phyloP scores from a whole-genome alignment of 2,888 invertebrate genomes.

The Maniola hyperantus region DNA sequence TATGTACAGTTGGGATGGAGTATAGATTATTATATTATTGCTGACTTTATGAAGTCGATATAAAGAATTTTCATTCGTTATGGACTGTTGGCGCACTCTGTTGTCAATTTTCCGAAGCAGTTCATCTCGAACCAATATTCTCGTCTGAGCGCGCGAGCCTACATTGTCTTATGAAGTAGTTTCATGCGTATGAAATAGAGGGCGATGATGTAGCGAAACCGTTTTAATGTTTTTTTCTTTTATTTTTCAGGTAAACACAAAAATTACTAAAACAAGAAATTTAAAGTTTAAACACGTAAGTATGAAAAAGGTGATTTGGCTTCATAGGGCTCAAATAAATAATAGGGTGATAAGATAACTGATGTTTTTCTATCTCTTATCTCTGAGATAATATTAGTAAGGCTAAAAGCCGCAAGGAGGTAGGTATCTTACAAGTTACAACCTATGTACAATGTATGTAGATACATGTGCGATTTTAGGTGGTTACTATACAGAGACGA shows the following conservation, averaged over 20 bases:
- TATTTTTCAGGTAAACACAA: slow-evolving; percentile 29
- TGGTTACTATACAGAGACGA: too few species aligned
- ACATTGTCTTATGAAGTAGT: slow-evolving; percentile 18
- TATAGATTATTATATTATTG: too few species aligned
- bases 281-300: not conserved
- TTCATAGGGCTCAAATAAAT: too few species aligned
- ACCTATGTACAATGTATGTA: too few species aligned
- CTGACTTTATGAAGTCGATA: too few species aligned
- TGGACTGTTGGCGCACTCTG: slow-evolving; percentile 30
- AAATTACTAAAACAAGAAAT: not conserved
- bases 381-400: too few species aligned
- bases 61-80: not conserved
- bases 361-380: too few species aligned
- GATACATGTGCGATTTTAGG: too few species aligned
- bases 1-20: too few species aligned
- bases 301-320: not conserved
- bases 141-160: not conserved
- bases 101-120: not conserved
- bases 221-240: not conserved
- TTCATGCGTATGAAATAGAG: slow-evolving; percentile 28
- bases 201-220: slow-evolving; percentile 31
- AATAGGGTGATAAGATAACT: too few species aligned
- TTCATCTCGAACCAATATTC: slow-evolving; percentile 17
- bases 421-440: too few species aligned
- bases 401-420: too few species aligned